phyloP scores from a whole-genome alignment of 37 sponge, comb jelly and placozoan genomes.

The Lycopodina hypogea region DNA sequence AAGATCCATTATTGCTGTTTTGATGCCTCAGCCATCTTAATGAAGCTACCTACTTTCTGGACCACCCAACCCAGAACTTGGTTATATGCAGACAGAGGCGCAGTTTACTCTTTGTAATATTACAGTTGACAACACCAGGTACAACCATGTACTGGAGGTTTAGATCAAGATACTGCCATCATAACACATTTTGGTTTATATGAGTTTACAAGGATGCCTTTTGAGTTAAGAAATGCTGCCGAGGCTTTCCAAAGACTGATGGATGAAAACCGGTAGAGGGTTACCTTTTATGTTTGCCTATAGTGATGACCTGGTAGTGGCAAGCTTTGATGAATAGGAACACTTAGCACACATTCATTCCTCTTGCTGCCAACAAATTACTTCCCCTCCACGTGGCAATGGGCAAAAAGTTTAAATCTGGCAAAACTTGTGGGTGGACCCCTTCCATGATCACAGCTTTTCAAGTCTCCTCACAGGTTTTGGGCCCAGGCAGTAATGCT shows the following conservation, averaged over 20 bases:
- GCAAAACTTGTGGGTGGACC: slow-evolving; percentile 17
- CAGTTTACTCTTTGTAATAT: not conserved
- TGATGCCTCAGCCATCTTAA: not conserved
- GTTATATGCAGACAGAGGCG: slow-evolving; percentile 12
- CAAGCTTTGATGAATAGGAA: slow-evolving; percentile 15
- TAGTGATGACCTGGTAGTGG: slow-evolving; percentile 9
- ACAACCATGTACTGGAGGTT: slow-evolving; percentile 18
- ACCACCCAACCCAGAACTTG: not conserved
- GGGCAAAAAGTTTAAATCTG: slow-evolving; percentile 1
- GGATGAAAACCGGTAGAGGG: too few relatives aligned
- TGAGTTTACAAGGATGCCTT: slow-evolving; percentile 3
- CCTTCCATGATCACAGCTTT: slow-evolving; percentile 6
- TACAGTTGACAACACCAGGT: slow-evolving; percentile 28
- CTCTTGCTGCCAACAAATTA: slow-evolving; percentile 10
- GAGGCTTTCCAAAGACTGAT: too few relatives aligned
- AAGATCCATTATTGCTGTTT: too few relatives aligned
- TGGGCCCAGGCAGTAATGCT: not conserved
- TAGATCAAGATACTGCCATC: slow-evolving; percentile 14
- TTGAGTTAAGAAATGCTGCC: not conserved
- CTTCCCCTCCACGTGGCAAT: slow-evolving; percentile 25
- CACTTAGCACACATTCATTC: slow-evolving; percentile 5
- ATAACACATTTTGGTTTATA: slow-evolving; percentile 17
- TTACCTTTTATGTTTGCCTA: too few relatives aligned
- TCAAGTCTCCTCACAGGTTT: not conserved
- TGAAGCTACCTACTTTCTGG: slow-evolving; percentile 19